These are phyloP conservation scores for Argyra leucocephala DNA, from an alignment of 2,888 invertebrate genomes.

Conservation along the genomic window DNA sequence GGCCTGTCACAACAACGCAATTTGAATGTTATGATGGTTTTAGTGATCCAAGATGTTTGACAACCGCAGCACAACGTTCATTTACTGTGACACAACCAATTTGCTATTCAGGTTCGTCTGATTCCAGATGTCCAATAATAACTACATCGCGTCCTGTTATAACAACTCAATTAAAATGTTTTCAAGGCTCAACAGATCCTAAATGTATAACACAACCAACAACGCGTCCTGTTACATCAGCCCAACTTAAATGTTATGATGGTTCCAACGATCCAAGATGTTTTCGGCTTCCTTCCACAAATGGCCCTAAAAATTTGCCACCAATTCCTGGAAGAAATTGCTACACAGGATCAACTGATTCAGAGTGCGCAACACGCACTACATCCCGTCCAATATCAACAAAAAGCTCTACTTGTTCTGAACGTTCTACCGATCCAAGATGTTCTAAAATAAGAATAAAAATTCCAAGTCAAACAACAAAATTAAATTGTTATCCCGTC, in stretches of 20 bases:
- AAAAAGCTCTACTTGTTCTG: constrained; percentile 29
- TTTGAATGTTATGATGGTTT: constrained; percentile 30
- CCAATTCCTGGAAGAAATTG: constrained; percentile 24
- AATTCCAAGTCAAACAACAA: constrained; percentile 15
- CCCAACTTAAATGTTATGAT: constrained; percentile 30
- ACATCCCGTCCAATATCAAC: constrained; percentile 23
- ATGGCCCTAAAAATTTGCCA: background rate
- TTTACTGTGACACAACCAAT: constrained; percentile 20
- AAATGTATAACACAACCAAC: constrained; percentile 27
- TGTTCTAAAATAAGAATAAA: constrained; percentile 27
- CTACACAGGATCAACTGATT: constrained; percentile 33
- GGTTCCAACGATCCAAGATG: constrained; percentile 29
- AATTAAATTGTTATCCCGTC: constrained; percentile 33
- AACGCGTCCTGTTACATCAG: constrained; percentile 22
- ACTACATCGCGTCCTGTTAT: constrained; percentile 28
- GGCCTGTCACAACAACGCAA: constrained; percentile 28
- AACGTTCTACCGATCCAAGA: constrained; percentile 29
- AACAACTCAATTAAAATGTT: constrained; percentile 31
- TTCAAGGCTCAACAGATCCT: constrained; percentile 33
- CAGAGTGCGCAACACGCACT: constrained; percentile 24
- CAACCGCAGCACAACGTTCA: constrained; percentile 9
- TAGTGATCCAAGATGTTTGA: constrained; percentile 23
- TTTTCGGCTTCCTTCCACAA: constrained; percentile 13
- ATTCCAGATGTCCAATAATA: constrained; percentile 35
- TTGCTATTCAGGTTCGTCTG: constrained; percentile 25